Conservation (phyloP, 1,140 invertebrate species). For the Drosophila sturtevanti region DNA sequence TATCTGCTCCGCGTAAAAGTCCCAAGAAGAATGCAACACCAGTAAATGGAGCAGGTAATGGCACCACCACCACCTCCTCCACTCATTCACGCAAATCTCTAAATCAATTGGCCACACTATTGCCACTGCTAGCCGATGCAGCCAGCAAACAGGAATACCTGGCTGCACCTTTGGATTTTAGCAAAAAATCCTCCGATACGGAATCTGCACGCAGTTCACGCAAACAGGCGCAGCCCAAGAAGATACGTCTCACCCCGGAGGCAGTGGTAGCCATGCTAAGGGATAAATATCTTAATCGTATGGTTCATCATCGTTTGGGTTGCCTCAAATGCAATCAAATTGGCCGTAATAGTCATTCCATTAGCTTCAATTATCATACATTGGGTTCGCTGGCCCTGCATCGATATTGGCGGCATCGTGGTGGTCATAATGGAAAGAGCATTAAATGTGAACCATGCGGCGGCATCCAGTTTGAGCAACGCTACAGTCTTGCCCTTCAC, state of each 20-base stretch:
- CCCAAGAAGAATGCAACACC: slow-evolving; percentile 54
- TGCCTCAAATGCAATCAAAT: slow-evolving; percentile 59
- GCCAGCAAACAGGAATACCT: slow-evolving; percentile 76
- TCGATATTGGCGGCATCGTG: slow-evolving; percentile 82
- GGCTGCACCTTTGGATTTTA: slow-evolving; percentile 72
- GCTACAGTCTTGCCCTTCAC: slow-evolving; percentile 56
- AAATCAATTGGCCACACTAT: slow-evolving; percentile 69
- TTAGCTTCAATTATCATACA: slow-evolving; percentile 83
- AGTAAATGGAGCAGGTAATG: neutral
- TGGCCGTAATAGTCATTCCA: slow-evolving; percentile 29
- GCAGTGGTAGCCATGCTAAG: slow-evolving; percentile 64
- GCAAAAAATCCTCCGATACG: slow-evolving; percentile 57
- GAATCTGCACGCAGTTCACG: slow-evolving; percentile 66
- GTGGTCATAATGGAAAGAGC: neutral
- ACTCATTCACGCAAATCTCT: slow-evolving; percentile 63
- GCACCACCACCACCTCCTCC: slow-evolving; percentile 2
- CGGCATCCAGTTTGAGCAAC: slow-evolving; percentile 48
- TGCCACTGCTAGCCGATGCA: slow-evolving; percentile 75
- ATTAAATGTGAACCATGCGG: slow-evolving; percentile 45
- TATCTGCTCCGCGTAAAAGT: slow-evolving; percentile 60
- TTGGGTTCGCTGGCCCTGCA: slow-evolving; percentile 83
- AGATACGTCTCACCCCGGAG: slow-evolving; percentile 75
- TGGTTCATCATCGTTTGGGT: slow-evolving; percentile 65
- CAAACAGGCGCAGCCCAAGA: slow-evolving; percentile 82
- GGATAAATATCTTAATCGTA: slow-evolving; percentile 77